Percentiles rank a stretch among this genome's conserved stretches.
phyloP scores from a whole-genome alignment of 2,113 vertebrate species.

The Prionailurus viverrinus region DNA sequence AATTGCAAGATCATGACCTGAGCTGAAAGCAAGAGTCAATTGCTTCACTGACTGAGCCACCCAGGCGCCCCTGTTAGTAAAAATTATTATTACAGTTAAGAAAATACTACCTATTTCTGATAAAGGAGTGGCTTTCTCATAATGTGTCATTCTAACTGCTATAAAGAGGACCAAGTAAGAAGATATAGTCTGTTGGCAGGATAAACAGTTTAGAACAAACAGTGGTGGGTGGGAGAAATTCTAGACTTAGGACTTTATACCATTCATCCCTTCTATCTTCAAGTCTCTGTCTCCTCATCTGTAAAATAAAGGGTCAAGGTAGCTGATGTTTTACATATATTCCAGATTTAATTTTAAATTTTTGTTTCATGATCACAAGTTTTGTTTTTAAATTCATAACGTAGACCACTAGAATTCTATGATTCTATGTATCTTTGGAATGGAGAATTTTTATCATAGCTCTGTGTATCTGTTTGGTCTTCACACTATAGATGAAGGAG shows the following conservation, averaged over 20 bases:
- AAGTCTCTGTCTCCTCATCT: not conserved
- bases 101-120: slow-evolving; percentile 19
- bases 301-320: not conserved
- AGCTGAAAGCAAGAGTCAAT: no score
- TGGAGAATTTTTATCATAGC: slow-evolving; percentile 72
- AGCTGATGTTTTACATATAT: not conserved
- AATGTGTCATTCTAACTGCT: not conserved
- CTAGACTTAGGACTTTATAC: not conserved
- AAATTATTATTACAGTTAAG: not conserved
- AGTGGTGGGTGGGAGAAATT: not conserved
- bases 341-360: not conserved
- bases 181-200: not conserved
- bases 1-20: no score
- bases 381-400: not conserved
- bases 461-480: slow-evolving; percentile 77
- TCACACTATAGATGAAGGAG: slow-evolving; percentile 80
- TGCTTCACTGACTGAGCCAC: no score
- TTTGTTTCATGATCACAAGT: not conserved
- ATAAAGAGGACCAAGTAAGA: not conserved
- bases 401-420: not conserved
- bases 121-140: slow-evolving; percentile 1
- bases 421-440: slow-evolving; percentile 54
- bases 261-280: not conserved
- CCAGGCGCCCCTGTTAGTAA: not conserved
- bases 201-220: not conserved